A percentile compares a stretch with the other conserved stretches of the same genome.
Conservation (phyloP, 2,797 vertebrate species). For the Natrix natrix region DNA sequence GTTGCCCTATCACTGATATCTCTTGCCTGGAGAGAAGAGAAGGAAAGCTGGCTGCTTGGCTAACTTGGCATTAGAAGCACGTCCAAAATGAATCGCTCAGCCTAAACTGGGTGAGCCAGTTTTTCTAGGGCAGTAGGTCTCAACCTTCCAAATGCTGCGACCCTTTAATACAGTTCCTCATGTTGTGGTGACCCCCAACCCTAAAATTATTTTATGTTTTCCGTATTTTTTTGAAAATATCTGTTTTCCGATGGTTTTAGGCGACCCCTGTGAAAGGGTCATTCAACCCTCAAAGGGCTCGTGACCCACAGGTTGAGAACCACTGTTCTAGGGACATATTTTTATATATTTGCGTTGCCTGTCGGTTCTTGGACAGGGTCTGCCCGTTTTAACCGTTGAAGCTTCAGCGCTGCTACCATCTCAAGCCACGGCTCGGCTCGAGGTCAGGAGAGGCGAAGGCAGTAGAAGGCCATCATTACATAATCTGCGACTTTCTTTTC, state of each 20-base stretch:
- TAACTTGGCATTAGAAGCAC: neutral
- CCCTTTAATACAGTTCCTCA: no score
- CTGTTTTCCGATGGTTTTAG: no score
- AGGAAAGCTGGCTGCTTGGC: neutral
- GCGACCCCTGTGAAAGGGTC: no score
- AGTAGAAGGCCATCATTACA: no score
- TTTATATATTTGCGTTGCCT: neutral
- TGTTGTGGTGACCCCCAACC: no score
- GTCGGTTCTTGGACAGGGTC: neutral
- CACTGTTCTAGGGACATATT: neutral
- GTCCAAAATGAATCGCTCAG: neutral
- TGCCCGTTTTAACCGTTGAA: neutral
- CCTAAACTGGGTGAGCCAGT: neutral
- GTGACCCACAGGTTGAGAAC: no score
- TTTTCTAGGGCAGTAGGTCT: constrained; percentile 29
- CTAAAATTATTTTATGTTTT: no score
- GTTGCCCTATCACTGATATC: neutral
- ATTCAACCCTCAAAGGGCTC: no score
- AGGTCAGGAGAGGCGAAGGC: neutral
- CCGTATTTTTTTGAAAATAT: no score
- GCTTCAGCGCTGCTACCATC: neutral
- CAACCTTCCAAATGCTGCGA: no score
- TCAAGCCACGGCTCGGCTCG: neutral
- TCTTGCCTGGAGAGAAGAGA: neutral
- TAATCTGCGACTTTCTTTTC: neutral